Percentiles rank a stretch among this genome's conserved stretches.
Conservation (phyloP, 1,140 invertebrate genomes). For the Heliothis virescens region DNA sequence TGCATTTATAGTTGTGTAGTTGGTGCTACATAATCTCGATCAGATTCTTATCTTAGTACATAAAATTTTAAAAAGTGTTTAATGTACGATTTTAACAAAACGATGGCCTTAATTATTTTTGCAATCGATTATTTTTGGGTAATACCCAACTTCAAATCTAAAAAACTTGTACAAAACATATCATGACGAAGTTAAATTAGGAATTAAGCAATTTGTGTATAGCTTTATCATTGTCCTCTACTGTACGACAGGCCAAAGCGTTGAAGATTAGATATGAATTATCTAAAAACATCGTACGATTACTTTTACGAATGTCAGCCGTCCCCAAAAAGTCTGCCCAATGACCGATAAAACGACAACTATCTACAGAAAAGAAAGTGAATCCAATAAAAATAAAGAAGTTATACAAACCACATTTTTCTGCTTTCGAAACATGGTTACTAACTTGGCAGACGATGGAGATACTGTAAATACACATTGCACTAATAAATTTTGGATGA, state of each 20-base stretch:
- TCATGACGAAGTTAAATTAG: not conserved
- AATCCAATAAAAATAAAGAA: slow-evolving; percentile 54
- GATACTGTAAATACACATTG: slow-evolving; percentile 68
- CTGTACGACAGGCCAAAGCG: slow-evolving; percentile 3
- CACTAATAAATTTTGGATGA: slow-evolving; percentile 64
- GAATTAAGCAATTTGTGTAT: slow-evolving; percentile 12
- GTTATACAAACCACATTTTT: slow-evolving; percentile 58
- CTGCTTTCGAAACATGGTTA: slow-evolving; percentile 57
- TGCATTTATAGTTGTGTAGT: not conserved
- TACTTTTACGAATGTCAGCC: slow-evolving; percentile 52
- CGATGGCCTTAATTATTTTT: too few species aligned
- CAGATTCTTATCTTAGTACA: not conserved
- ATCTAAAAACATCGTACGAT: slow-evolving; percentile 54
- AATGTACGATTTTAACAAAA: too few species aligned
- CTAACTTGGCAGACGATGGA: slow-evolving; percentile 69
- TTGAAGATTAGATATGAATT: slow-evolving; percentile 48
- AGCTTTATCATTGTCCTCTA: slow-evolving; percentile 38
- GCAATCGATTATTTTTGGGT: too few species aligned
- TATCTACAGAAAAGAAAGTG: slow-evolving; percentile 51
- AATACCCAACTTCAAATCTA: too few species aligned
- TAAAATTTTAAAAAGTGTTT: too few species aligned
- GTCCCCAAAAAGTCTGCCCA: slow-evolving; percentile 46
- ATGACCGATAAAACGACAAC: slow-evolving; percentile 62
- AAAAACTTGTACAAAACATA: too few species aligned
- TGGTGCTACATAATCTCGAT: not conserved